Base-by-base conservation (phyloP, 1,140 invertebrate genomes). In the Pseudomyrmex gracilis region DNA sequence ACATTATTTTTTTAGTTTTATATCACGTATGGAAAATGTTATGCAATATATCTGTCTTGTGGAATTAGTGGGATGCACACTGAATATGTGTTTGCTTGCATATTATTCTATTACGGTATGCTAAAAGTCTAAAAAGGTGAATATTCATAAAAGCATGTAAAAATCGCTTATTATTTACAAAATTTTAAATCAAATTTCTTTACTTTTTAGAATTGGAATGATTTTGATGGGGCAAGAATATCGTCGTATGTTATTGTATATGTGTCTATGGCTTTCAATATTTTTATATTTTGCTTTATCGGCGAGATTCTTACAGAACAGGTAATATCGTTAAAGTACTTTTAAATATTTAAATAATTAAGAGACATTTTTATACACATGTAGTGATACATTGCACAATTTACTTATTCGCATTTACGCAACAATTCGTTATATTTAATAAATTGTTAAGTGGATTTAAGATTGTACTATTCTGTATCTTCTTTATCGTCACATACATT, bases 101-200 rank as follows among this genome's bases (percentile, higher is more conserved):
- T 92, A 91, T 88, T 92, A 92, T 73, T 84, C 88, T 34, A 85
- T 93, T 22, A 90, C 86, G 90, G 92, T 89, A 88, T 73, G 87
- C 83, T 87, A 53, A 73, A 73, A 13, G 67, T 20, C 20, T 83
- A 12, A 84, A 86, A 73, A 82, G 49, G 68, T 67, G 51, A 67
- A 68, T 77, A 84, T 20, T 57, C 53, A 20, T 47, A 64, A 12
- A 61, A 47, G 10, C 12, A 34, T 22, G 57, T 66, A 64, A n/a
- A 53, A 34, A 63, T 3, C 34, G 34, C n/a, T 67, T 22, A 66
- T 82, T 22, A 43, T 22, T 55, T 51, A 70, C 53, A 13, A 63
- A 60, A 49, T 73, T 10, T 34, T 71, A 71, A 66, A 51, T 43
- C 0, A 20, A 53, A 66, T 76, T 53, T 76, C 0, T 15, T 15